Conservation (phyloP, 2,797 vertebrate species). For the Poeciliopsis paucimaculata region DNA sequence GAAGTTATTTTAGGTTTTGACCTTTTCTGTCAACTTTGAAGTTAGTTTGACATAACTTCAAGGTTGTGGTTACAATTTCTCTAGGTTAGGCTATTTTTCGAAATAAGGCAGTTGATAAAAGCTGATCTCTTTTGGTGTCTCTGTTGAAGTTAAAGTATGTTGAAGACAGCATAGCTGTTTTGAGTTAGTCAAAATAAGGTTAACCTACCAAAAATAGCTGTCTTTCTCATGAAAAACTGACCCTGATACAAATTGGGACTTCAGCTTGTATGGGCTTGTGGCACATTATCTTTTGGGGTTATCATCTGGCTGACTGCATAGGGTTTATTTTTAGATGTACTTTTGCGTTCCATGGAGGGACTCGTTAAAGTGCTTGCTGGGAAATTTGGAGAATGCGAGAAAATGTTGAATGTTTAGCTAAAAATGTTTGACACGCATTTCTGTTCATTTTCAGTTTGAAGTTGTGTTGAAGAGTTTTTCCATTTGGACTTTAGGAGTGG, state of each 20-base stretch:
- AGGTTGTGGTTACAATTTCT: constrained; percentile 15
- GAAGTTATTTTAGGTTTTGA: constrained; percentile 7
- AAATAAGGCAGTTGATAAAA: constrained; percentile 13
- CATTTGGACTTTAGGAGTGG: not conserved
- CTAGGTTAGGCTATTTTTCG: constrained; percentile 29
- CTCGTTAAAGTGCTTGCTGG: not conserved
- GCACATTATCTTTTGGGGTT: constrained; percentile 2
- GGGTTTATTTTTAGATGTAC: not conserved
- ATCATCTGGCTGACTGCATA: not conserved
- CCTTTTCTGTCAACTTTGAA: not conserved
- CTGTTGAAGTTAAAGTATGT: constrained; percentile 23
- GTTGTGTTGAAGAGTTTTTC: not conserved
- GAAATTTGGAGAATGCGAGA: constrained; percentile 1
- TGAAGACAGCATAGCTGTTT: constrained; percentile 17
- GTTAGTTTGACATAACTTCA: constrained; percentile 7
- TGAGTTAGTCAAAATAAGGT: constrained; percentile 27
- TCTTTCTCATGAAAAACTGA: constrained; percentile 22
- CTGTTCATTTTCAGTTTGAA: not conserved
- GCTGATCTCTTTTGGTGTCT: constrained; percentile 10
- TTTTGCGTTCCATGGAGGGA: not conserved
- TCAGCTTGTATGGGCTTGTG: constrained; percentile 3
- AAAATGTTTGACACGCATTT: not conserved
- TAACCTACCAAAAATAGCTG: not conserved
- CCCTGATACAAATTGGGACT: not conserved
- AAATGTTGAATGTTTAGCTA: not conserved